phyloP scores from a whole-genome alignment of 2,888 invertebrate genomes.

The Hofmannophila pseudospretella region DNA sequence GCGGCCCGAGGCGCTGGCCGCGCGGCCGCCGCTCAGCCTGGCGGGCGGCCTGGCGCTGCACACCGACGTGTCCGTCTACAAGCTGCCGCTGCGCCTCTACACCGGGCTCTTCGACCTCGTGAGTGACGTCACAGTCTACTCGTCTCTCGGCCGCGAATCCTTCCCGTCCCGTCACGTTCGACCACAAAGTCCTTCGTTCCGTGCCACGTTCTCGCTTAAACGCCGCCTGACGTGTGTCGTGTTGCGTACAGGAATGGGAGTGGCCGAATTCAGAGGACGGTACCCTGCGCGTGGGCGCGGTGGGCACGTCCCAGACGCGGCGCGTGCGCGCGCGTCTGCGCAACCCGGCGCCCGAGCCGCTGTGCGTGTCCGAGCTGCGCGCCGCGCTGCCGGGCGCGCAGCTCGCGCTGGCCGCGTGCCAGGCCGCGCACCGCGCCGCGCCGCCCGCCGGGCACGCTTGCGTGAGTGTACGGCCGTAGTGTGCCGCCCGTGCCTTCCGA shows the following conservation, averaged over 20 bases:
- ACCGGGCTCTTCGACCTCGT: constrained; percentile 52
- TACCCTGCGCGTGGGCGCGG: constrained; percentile 79
- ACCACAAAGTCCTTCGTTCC: not conserved
- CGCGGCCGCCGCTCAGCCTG: constrained; percentile 4
- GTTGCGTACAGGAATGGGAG: constrained; percentile 39
- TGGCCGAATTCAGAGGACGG: constrained; percentile 41
- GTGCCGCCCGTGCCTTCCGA: constrained; percentile 1
- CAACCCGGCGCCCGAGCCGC: constrained; percentile 44
- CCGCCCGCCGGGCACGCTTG: constrained; percentile 21
- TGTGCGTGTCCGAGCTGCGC: constrained; percentile 32
- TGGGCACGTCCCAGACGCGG: constrained; percentile 81
- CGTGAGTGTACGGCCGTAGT: constrained; percentile 9
- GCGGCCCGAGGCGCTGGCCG: constrained; percentile 8
- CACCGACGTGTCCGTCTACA: constrained; percentile 69
- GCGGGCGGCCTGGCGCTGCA: constrained; percentile 40
- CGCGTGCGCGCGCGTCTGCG: constrained; percentile 77
- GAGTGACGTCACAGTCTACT: too few species aligned
- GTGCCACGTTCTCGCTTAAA: too few species aligned
- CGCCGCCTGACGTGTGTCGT: not conserved
- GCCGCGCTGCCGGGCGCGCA: constrained; percentile 31
- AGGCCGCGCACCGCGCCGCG: constrained; percentile 17
- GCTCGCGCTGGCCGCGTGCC: constrained; percentile 15
- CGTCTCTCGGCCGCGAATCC: not conserved
- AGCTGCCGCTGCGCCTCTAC: constrained; percentile 65
- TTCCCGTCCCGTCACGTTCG: not conserved